These are phyloP conservation scores for Archips xylosteana DNA, from an alignment of 2,888 invertebrate species.

Conservation along the genomic window DNA sequence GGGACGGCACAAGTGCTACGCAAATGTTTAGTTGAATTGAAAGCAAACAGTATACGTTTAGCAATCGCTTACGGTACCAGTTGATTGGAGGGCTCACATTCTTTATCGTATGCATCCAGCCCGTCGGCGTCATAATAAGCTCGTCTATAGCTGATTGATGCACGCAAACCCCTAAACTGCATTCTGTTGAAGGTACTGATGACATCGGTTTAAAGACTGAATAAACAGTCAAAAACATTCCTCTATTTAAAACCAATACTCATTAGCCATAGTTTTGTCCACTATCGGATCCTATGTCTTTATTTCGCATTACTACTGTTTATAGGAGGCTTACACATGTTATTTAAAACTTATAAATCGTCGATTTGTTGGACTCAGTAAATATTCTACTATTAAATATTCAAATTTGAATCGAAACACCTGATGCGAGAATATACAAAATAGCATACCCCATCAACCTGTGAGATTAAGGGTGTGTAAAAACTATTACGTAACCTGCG, in stretches of 20 bases:
- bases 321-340: background rate
- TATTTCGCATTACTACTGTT: background rate
- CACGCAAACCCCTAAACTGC: no score
- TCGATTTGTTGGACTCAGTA: slow-evolving; percentile 7
- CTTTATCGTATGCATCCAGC: background rate
- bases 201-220: no score
- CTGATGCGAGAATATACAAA: background rate
- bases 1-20: slow-evolving; percentile 20
- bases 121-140: background rate
- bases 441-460: slow-evolving; percentile 44
- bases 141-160: background rate
- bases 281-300: background rate
- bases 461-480: slow-evolving; percentile 78
- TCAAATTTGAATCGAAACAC: slow-evolving; percentile 30
- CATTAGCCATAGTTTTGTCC: no score
- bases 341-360: background rate
- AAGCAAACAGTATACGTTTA: slow-evolving; percentile 17
- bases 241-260: no score
- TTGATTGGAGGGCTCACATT: background rate
- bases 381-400: background rate
- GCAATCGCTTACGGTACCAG: background rate
- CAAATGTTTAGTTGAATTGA: slow-evolving; percentile 27
- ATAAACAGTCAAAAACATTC: no score
- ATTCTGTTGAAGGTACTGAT: no score
- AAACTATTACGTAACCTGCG: slow-evolving; percentile 80